These are phyloP conservation scores for Callaeas wilsoni DNA, from an alignment of 2,113 vertebrate genomes.

Conservation along the genomic window DNA sequence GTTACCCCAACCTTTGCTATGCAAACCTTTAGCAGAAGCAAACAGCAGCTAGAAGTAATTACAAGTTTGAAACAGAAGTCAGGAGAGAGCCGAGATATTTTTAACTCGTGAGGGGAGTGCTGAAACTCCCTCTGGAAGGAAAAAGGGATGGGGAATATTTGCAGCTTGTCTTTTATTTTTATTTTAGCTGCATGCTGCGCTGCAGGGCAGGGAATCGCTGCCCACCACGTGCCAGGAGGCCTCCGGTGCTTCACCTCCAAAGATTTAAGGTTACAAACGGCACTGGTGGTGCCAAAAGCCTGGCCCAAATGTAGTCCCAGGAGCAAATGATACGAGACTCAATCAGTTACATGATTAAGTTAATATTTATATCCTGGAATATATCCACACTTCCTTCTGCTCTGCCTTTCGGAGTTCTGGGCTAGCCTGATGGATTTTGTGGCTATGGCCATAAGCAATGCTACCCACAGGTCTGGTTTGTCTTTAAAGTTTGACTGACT, in stretches of 20 bases:
- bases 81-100: background rate
- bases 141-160: background rate
- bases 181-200: background rate
- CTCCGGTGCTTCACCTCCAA: background rate
- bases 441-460: background rate
- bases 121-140: background rate
- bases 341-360: rapidly evolving
- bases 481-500: background rate
- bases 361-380: background rate
- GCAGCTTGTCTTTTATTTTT: background rate
- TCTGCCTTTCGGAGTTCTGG: background rate
- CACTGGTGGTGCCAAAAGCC: background rate
- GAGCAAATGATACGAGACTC: background rate
- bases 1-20: background rate
- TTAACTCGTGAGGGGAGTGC: background rate
- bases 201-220: background rate
- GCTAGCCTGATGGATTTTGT: background rate
- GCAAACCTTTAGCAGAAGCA: background rate
- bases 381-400: background rate
- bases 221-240: rapidly evolving
- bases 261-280: background rate
- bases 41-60: background rate
- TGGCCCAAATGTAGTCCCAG: background rate
- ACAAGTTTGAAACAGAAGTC: background rate
- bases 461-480: background rate